Base-by-base conservation (phyloP, 2,888 invertebrate species). In the Agrotis exclamationis region DNA sequence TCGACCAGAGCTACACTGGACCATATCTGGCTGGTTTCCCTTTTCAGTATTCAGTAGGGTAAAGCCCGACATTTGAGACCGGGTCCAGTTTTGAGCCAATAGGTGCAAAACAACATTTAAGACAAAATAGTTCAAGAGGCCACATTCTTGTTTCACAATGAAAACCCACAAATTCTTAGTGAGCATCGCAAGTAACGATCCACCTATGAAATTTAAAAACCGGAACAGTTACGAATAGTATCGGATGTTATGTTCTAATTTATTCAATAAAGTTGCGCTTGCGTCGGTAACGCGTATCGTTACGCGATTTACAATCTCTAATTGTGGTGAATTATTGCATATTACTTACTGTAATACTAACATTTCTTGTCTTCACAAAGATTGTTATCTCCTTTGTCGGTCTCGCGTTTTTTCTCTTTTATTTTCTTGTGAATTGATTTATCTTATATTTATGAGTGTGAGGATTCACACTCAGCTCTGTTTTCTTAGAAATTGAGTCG, bases 221-320 rank as follows among this genome's bases (percentile, higher is more conserved):
- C 77, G 80, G 75, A 86, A 84, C 81, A 76, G 68, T 83, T 81
- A 85, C 78, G 80, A 80, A 76, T 86, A 81, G 22, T 78, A 87
- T 87, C 83, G 83, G 80, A 86, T 84, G 85, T 82, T 79, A 80
- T 83, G 74, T 77, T 72, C 62, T 79, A 63, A 81, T 82, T 63
- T 79, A 81, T 84, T 79, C 80, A 79, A 74, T 67, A 76, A 78
- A 76, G 82, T 72, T 80, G 82, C 86, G 84, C 80, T 51, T 70
- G 79, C 79, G 57, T 74, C 71, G 66, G 74, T 79, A 80, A 78
- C 67, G 76, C 68, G 62, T 78, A 81, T 79, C 76, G 68, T 82
- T 57, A 80, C 71, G 68, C 83, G 47, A 54, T 75, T 75, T 54
- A 69, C 63, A 58, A 59, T 79, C 63, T 79, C 51, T 82, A 71